Evolutionary conservation across 2,888 invertebrate species (phyloP).

Genomic region (Hemicrepidius hirtus): DNA sequence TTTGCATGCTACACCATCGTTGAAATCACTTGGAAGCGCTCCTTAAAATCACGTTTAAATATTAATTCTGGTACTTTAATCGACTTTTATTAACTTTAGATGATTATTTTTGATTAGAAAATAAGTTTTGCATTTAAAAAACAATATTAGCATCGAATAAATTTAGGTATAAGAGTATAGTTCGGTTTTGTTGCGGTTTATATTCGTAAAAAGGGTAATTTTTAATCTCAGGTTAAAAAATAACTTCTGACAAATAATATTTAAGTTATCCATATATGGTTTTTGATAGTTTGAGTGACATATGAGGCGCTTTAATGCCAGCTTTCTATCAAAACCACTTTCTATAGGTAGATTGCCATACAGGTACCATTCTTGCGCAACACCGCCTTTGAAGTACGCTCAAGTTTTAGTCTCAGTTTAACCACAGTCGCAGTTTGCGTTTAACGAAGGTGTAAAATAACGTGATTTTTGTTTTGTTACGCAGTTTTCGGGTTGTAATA

Average conservation of each 20-base stretch:
- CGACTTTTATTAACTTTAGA: neutral
- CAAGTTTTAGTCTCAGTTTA: constrained; percentile 38
- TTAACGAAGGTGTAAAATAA: constrained; percentile 16
- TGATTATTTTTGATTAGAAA: neutral
- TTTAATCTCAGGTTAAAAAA: neutral
- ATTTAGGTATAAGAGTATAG: too few species aligned
- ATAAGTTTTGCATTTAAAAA: neutral
- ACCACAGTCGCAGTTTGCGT: constrained; percentile 33
- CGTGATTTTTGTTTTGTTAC: constrained; percentile 13
- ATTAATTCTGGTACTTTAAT: neutral
- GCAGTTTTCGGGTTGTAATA: neutral
- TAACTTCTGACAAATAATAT: neutral
- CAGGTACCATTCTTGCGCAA: constrained; percentile 57
- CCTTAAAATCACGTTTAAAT: too few species aligned
- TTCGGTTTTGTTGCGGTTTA: too few species aligned
- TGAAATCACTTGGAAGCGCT: neutral
- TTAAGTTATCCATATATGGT: constrained; percentile 15
- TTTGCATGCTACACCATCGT: neutral
- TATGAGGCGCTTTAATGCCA: constrained; percentile 14
- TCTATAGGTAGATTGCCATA: constrained; percentile 55
- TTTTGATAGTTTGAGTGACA: constrained; percentile 18
- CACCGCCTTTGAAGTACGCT: constrained; percentile 46
- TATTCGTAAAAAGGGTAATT: neutral
- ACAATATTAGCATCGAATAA: neutral
- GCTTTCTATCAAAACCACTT: constrained; percentile 51